These are phyloP conservation scores for Chlorospingus semifuscus DNA, from an alignment of 2,797 vertebrate species.

Conservation along the genomic window DNA sequence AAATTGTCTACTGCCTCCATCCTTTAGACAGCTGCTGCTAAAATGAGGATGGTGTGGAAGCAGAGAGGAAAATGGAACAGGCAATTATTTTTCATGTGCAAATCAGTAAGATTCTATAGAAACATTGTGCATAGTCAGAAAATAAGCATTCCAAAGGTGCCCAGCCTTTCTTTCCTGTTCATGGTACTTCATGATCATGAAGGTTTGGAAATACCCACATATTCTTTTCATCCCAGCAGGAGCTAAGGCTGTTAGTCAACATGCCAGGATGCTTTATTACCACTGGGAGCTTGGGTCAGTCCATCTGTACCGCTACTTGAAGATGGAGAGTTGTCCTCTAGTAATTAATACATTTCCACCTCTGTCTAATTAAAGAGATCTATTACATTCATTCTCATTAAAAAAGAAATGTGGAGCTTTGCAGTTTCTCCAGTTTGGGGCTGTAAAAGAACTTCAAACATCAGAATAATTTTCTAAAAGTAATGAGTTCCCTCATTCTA, in stretches of 20 bases:
- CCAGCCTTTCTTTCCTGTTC: background rate
- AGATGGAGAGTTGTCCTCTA: slow-evolving; percentile 6
- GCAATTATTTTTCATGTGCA: background rate
- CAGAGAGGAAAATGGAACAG: background rate
- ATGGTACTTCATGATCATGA: background rate
- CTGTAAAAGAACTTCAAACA: slow-evolving; percentile 40
- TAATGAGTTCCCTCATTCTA: slow-evolving; percentile 42
- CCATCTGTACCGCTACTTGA: background rate
- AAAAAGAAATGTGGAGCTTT: slow-evolving; percentile 30
- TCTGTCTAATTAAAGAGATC: slow-evolving; percentile 26
- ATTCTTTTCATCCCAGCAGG: background rate
- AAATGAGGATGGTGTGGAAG: background rate
- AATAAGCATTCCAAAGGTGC: background rate
- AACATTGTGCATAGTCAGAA: background rate
- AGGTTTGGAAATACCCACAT: background rate
- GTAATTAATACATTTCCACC: slow-evolving; percentile 40
- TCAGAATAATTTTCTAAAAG: slow-evolving; percentile 57
- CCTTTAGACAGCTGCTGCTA: background rate
- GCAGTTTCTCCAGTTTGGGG: slow-evolving; percentile 12
- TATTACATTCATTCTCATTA: slow-evolving; percentile 21
- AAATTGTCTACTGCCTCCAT: background rate
- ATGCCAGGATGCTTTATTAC: slow-evolving; percentile 1
- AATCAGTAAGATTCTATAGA: background rate
- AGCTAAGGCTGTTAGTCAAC: background rate
- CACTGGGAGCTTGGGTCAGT: background rate